A percentile compares a stretch with the other conserved stretches of the same genome.
phyloP scores from a whole-genome alignment of 2,797 vertebrate genomes.

The Chanos chanos region DNA sequence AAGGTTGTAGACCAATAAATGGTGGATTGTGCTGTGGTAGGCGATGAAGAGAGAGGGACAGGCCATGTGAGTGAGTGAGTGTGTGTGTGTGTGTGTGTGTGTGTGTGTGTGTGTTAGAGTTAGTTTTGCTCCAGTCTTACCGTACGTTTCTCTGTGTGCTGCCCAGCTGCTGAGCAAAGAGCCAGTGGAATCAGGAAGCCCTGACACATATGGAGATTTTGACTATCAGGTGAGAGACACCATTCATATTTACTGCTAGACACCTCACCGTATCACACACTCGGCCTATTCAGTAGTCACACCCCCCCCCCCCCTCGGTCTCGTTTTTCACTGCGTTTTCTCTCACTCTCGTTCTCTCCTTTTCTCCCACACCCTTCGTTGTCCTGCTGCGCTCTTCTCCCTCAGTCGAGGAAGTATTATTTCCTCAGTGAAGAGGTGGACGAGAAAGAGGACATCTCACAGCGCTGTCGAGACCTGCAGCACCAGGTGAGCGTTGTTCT shows the following conservation, averaged over 20 bases:
- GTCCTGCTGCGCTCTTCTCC: constrained; percentile 3
- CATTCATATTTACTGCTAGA: not conserved
- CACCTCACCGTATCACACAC: not conserved
- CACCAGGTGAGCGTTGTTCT: constrained; percentile 75
- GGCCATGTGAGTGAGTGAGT: too few relatives aligned
- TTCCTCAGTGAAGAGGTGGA: constrained; percentile 85
- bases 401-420: constrained; percentile 89
- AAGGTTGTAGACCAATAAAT: not conserved
- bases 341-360: not conserved
- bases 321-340: constrained; percentile 4
- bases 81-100: constrained; percentile 4
- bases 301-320: not conserved
- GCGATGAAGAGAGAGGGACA: too few relatives aligned
- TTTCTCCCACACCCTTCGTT: not conserved
- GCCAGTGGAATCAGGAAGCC: constrained; percentile 64
- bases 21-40: constrained; percentile 1
- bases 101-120: constrained; percentile 1
- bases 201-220: constrained; percentile 82
- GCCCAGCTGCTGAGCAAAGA: constrained; percentile 82
- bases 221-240: constrained; percentile 78
- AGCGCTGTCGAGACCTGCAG: constrained; percentile 78
- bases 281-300: too few relatives aligned
- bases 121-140: not conserved
- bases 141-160: not conserved
- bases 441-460: constrained; percentile 71